Evolutionary conservation across 2,797 vertebrate genomes (phyloP).

Genomic region (Alca torda): DNA sequence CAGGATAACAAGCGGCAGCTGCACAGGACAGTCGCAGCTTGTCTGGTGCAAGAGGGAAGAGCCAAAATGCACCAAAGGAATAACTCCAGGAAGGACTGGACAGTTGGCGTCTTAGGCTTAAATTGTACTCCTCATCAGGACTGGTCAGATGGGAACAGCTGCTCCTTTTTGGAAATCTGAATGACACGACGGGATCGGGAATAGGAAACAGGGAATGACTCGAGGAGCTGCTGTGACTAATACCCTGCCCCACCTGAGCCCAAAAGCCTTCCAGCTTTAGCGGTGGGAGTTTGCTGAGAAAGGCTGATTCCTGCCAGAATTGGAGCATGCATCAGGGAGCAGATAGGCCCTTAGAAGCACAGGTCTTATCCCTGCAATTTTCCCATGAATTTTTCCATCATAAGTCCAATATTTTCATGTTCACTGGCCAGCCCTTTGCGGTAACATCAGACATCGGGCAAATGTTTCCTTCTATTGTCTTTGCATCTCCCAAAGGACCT

Average conservation of each 20-base stretch:
- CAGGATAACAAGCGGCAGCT: neutral
- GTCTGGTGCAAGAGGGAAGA: neutral
- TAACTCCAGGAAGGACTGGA: neutral
- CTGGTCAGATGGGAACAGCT: neutral
- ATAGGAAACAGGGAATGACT: neutral
- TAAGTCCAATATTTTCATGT: neutral
- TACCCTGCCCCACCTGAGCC: neutral
- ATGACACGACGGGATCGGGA: accelerated
- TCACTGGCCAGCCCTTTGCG: neutral
- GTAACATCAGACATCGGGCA: slow-evolving; percentile 40
- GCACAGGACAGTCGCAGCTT: neutral
- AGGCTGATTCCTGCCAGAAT: neutral
- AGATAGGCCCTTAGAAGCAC: neutral
- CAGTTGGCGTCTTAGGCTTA: neutral
- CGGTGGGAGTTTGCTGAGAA: neutral
- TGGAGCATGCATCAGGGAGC: neutral
- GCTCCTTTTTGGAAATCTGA: neutral
- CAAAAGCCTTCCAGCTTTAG: neutral
- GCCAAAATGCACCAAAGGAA: neutral
- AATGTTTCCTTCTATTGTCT: slow-evolving; percentile 46
- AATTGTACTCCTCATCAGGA: neutral
- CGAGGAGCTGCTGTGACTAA: neutral
- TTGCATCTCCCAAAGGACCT: slow-evolving; percentile 6
- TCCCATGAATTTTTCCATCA: neutral
- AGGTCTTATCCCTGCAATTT: neutral